Conservation (phyloP, 2,797 vertebrate genomes). For the Syngnathus rostellatus region DNA sequence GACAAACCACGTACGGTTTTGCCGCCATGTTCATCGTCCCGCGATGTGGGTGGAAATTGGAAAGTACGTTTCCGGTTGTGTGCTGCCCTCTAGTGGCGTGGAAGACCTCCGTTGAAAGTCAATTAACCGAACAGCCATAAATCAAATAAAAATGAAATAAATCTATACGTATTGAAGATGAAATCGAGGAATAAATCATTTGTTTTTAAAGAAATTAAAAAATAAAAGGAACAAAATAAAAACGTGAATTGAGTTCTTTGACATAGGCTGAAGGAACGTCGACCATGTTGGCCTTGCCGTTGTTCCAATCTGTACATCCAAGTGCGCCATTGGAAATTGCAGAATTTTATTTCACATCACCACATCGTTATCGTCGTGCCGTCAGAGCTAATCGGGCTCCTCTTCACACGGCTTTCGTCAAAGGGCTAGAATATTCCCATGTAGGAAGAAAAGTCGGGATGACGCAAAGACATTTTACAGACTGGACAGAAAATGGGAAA, state of each 20-base stretch:
- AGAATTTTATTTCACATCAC: not conserved
- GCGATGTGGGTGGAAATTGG: not conserved
- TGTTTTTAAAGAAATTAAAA: no score
- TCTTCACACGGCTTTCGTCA: slow-evolving; percentile 62
- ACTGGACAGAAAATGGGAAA: not conserved
- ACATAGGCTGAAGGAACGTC: no score
- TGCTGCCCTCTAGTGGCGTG: not conserved
- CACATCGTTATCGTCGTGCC: slow-evolving; percentile 34
- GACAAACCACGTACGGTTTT: not conserved
- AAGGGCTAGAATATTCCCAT: slow-evolving; percentile 65
- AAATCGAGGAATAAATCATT: no score
- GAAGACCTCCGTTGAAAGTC: not conserved
- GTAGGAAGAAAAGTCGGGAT: slow-evolving; percentile 5
- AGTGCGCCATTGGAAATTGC: not conserved
- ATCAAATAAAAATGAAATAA: not conserved
- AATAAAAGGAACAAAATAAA: not conserved
- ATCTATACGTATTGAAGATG: no score
- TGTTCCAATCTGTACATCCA: not conserved
- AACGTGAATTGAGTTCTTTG: not conserved
- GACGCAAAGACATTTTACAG: slow-evolving; percentile 9
- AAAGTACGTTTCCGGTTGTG: not conserved
- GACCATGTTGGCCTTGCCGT: not conserved
- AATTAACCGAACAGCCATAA: not conserved
- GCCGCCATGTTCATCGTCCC: not conserved
- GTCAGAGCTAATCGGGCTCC: slow-evolving; percentile 64